Conservation (phyloP, 2,113 vertebrate species). For the Podiceps cristatus region DNA sequence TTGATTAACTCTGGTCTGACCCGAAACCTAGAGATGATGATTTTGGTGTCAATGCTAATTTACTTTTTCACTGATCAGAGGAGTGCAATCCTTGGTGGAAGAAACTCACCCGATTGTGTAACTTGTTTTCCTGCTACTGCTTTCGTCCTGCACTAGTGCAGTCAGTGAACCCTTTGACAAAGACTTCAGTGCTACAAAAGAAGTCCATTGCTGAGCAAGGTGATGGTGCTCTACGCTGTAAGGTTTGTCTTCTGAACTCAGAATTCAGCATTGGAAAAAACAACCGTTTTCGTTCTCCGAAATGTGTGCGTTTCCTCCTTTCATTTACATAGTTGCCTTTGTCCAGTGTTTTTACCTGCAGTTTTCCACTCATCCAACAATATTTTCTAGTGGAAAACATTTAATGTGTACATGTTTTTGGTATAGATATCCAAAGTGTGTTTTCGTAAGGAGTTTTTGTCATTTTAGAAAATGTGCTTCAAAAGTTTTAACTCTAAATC, state of each 20-base stretch:
- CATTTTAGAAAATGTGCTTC: background rate
- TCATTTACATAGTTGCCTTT: background rate
- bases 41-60: background rate
- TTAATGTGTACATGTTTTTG: background rate
- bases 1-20: background rate
- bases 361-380: background rate
- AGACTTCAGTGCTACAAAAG: background rate
- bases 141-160: background rate
- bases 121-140: background rate
- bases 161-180: background rate
- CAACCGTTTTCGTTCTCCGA: background rate
- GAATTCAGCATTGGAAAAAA: background rate
- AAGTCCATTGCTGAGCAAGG: background rate
- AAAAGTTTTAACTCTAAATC: background rate
- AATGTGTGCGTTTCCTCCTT: background rate
- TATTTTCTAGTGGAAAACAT: background rate
- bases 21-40: background rate
- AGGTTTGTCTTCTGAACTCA: background rate
- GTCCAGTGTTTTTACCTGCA: background rate
- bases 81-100: background rate
- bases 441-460: background rate
- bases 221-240: fast-evolving
- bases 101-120: background rate
- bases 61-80: background rate
- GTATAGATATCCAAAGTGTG: background rate